phyloP scores from a whole-genome alignment of 2,888 invertebrate genomes.

The Azorinus chamasolen region DNA sequence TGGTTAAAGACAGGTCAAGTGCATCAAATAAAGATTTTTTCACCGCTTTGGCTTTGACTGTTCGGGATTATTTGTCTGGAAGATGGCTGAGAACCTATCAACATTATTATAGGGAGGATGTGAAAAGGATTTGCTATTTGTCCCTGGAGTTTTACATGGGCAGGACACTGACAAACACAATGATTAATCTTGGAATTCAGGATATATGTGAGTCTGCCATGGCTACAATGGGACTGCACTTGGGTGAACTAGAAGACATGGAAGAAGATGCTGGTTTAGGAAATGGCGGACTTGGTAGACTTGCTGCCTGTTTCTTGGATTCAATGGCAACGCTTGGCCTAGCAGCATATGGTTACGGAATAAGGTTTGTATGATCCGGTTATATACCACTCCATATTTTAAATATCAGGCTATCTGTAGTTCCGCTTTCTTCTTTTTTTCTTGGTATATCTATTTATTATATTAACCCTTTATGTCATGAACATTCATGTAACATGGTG shows the following conservation, averaged over 20 bases:
- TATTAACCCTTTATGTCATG: no score
- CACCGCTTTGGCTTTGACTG: constrained; percentile 57
- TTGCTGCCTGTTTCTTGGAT: constrained; percentile 99
- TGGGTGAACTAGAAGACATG: constrained; percentile 97
- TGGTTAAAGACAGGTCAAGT: constrained; percentile 60
- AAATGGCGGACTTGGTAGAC: constrained; percentile 97
- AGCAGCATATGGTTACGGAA: constrained; percentile 99
- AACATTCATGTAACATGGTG: no score
- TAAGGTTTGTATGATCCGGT: constrained; percentile 89
- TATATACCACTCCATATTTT: no score
- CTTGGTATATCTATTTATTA: no score
- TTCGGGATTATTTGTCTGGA: constrained; percentile 57
- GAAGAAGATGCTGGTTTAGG: constrained; percentile 99
- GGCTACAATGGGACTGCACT: constrained; percentile 97
- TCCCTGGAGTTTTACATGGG: constrained; percentile 67
- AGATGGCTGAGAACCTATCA: constrained; percentile 65
- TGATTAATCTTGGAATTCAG: constrained; percentile 99
- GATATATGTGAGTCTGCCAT: constrained; percentile 99
- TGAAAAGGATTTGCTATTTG: constrained; percentile 59
- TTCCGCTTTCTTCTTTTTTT: no score
- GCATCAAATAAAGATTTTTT: constrained; percentile 57
- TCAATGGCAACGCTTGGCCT: constrained; percentile 99
- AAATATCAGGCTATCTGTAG: no score
- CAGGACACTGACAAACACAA: constrained; percentile 91
- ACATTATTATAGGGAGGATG: constrained; percentile 57